Conservation (phyloP, 2,797 vertebrate genomes). For the Myripristis murdjan region DNA sequence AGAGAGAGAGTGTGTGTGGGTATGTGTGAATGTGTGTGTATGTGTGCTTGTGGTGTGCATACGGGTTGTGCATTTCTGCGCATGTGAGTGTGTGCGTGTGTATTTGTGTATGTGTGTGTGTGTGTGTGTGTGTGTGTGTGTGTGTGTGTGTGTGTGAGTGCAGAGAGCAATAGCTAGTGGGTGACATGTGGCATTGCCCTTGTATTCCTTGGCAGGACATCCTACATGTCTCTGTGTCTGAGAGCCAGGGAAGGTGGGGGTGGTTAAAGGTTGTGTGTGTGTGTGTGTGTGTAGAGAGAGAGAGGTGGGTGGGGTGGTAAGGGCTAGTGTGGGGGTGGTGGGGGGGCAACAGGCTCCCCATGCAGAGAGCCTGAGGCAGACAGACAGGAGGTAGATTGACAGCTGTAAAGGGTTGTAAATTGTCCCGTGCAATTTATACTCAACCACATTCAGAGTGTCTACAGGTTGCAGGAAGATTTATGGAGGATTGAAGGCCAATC, state of each 20-base stretch:
- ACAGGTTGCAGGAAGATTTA: constrained; percentile 20
- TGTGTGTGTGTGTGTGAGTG: constrained; percentile 1
- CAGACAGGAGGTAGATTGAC: constrained; percentile 24
- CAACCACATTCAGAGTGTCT: constrained; percentile 3
- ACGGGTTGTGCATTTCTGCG: background rate
- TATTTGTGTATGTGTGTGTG: no score
- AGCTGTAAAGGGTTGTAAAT: constrained; percentile 17
- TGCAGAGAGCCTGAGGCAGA: background rate
- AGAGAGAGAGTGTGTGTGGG: background rate
- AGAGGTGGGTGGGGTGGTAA: background rate
- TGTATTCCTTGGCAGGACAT: constrained; percentile 59
- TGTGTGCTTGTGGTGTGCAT: constrained; percentile 5
- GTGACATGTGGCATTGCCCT: constrained; percentile 58
- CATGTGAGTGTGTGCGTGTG: no score
- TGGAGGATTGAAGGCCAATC: constrained; percentile 7
- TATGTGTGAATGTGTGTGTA: background rate
- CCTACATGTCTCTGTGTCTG: constrained; percentile 27
- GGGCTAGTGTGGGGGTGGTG: background rate
- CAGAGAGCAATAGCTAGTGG: constrained; percentile 4
- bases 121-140: constrained; percentile 6
- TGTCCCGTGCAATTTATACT: constrained; percentile 3
- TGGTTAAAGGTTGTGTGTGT: background rate
- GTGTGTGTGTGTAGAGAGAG: no score
- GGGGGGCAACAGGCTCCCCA: background rate
- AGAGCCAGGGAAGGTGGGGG: constrained; percentile 4